Conservation (phyloP, 2,888 invertebrate species). For the Tyria jacobaeae region DNA sequence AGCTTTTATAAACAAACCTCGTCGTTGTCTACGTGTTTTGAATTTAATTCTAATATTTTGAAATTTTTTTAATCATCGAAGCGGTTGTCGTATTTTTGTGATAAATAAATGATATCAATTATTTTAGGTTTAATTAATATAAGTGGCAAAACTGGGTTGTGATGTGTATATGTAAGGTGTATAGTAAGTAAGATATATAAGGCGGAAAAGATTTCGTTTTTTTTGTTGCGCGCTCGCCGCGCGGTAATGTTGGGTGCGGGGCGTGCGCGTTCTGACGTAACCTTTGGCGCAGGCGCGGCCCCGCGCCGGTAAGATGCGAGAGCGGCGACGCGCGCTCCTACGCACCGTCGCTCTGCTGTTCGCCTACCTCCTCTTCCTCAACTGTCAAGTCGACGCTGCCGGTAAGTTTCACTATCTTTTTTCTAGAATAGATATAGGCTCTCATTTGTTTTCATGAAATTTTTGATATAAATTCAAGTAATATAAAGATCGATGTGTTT, state of each 20-base stretch:
- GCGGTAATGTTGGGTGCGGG: conserved; percentile 72
- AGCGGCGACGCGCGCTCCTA: conserved; percentile 79
- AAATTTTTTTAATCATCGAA: conserved; percentile 82
- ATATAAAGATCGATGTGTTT: neutral
- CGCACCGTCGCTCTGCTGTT: conserved; percentile 81
- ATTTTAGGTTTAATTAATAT: conserved; percentile 59
- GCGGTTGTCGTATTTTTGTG: conserved; percentile 87
- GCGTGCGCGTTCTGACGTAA: conserved; percentile 76
- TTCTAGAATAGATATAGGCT: conserved; percentile 45
- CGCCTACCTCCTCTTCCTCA: conserved; percentile 79
- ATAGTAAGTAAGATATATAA: conserved; percentile 71
- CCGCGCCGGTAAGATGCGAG: conserved; percentile 86
- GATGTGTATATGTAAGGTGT: conserved; percentile 83
- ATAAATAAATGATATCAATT: conserved; percentile 65
- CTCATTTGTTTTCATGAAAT: conserved; percentile 54
- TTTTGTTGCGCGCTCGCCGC: conserved; percentile 69
- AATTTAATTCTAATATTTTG: conserved; percentile 59
- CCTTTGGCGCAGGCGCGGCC: conserved; percentile 83
- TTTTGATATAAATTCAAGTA: neutral
- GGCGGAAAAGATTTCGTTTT: conserved; percentile 47
- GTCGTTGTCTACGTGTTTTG: conserved; percentile 76
- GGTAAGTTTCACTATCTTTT: conserved; percentile 68
- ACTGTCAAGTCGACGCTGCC: conserved; percentile 78
- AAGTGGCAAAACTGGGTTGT: conserved; percentile 86
- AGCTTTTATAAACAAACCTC: conserved; percentile 54